These are phyloP conservation scores for Diarsia dahlii DNA, from an alignment of 2,888 invertebrate genomes.

Conservation along the genomic window DNA sequence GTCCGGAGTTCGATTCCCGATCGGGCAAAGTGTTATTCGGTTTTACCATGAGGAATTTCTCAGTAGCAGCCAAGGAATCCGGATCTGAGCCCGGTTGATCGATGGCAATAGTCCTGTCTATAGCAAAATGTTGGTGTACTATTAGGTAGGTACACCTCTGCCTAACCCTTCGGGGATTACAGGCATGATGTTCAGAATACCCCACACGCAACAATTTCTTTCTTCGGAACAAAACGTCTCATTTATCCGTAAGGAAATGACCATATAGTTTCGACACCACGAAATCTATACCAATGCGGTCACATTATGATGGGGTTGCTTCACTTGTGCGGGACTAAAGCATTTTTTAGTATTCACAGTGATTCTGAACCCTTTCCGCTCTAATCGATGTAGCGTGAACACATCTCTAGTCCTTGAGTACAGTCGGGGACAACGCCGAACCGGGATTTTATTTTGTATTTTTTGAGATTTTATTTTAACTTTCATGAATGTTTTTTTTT, in stretches of 20 bases:
- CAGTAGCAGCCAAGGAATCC: no score
- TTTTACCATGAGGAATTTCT: no score
- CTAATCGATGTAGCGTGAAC: slow-evolving; percentile 82
- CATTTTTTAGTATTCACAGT: slow-evolving; percentile 65
- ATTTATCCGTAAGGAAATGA: slow-evolving; percentile 53
- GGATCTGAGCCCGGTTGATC: no score
- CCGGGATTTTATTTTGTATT: background rate
- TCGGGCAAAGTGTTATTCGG: no score
- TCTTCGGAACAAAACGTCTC: slow-evolving; percentile 54
- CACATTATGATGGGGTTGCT: slow-evolving; percentile 60
- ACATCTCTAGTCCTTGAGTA: slow-evolving; percentile 72
- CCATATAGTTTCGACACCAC: slow-evolving; percentile 55
- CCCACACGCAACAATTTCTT: slow-evolving; percentile 16
- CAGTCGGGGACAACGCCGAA: slow-evolving; percentile 43
- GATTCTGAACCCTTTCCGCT: slow-evolving; percentile 72
- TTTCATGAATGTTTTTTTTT: background rate
- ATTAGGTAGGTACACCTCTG: no score
- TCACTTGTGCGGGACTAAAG: slow-evolving; percentile 72
- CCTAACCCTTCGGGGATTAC: no score
- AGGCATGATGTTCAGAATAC: background rate
- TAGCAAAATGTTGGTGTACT: no score
- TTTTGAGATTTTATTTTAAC: background rate
- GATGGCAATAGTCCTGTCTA: no score
- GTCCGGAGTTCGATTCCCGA: no score
- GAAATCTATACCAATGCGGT: slow-evolving; percentile 50